Evolutionary conservation across 2,797 vertebrate species (phyloP).

Genomic region (Peromyscus nudipes): DNA sequence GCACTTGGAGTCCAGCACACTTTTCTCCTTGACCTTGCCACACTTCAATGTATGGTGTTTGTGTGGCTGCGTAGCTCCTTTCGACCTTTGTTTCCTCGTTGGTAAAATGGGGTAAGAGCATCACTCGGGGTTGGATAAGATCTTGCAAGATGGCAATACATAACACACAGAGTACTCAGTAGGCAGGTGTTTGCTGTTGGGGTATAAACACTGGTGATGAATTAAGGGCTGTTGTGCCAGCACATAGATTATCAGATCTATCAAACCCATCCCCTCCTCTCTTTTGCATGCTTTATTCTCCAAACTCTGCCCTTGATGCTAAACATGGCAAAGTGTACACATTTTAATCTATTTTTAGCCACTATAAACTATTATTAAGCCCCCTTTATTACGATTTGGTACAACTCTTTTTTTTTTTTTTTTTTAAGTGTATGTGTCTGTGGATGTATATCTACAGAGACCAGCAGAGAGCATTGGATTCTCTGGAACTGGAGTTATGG

Average conservation of each 20-base stretch:
- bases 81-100: constrained; percentile 31
- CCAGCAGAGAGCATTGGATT: background rate
- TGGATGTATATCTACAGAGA: background rate
- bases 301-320: constrained; percentile 32
- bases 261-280: background rate
- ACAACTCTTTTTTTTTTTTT: background rate
- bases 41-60: background rate
- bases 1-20: too few species aligned
- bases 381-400: constrained; percentile 33
- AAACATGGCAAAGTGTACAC: background rate
- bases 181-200: background rate
- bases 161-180: background rate
- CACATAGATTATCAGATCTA: background rate
- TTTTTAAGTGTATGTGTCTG: background rate
- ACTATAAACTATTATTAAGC: constrained; percentile 61
- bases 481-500: background rate
- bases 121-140: background rate
- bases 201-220: background rate
- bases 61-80: background rate
- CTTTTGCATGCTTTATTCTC: background rate
- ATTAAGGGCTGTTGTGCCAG: background rate
- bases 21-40: background rate
- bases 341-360: constrained; percentile 56
- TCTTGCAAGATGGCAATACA: background rate
- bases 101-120: background rate